phyloP scores from a whole-genome alignment of 2,113 vertebrate genomes.

The Felis catus region DNA sequence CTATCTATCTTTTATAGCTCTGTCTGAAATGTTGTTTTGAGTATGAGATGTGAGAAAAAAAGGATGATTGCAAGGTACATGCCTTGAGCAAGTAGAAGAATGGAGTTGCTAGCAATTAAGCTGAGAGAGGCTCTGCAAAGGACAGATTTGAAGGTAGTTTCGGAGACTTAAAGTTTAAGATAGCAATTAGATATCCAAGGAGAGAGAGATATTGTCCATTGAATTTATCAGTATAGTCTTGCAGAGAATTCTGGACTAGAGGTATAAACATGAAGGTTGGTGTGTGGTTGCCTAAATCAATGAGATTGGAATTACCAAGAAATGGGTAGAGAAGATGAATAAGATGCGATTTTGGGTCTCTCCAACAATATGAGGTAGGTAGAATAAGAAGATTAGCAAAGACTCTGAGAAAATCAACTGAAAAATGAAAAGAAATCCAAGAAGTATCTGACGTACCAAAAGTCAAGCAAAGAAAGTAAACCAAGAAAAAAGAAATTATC shows the following conservation, averaged over 20 bases:
- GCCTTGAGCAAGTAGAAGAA: not conserved
- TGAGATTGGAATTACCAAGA: not conserved
- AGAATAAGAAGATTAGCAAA: not conserved
- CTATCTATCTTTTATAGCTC: not conserved
- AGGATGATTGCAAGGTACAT: not conserved
- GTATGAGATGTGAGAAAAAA: not conserved
- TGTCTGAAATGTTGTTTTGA: not conserved
- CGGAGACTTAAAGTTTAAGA: not conserved
- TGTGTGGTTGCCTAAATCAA: not conserved
- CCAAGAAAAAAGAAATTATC: not conserved
- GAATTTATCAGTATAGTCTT: not conserved
- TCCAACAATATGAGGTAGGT: not conserved
- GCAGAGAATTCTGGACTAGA: not conserved
- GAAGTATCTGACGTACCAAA: not conserved
- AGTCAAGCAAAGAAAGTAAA: not conserved
- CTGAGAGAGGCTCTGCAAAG: not conserved
- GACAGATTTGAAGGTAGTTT: not conserved
- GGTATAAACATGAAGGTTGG: not conserved
- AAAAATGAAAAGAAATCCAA: not conserved
- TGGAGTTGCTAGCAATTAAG: not conserved
- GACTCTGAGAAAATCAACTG: not conserved
- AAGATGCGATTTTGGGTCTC: not conserved
- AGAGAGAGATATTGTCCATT: not conserved
- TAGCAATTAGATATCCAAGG: not conserved
- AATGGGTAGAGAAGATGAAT: not conserved